Conservation (phyloP, 1,140 invertebrate species). For the Eulimnadia texana region DNA sequence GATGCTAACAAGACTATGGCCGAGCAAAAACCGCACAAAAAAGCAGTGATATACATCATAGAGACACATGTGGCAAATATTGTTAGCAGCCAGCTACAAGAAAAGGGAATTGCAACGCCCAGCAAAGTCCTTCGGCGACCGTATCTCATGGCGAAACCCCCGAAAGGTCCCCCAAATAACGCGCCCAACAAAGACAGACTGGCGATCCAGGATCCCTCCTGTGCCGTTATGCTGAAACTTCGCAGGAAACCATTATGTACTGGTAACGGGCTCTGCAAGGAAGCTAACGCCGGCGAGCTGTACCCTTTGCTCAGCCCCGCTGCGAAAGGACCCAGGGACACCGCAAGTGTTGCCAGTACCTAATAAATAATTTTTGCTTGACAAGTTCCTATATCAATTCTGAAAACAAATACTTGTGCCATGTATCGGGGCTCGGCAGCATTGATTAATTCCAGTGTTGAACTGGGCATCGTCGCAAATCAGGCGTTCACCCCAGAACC, state of each 20-base stretch:
- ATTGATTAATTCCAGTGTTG: conserved; percentile 13
- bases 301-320: conserved; percentile 68
- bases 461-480: conserved; percentile 12
- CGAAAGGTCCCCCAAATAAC: conserved; percentile 56
- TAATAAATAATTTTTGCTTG: conserved; percentile 28
- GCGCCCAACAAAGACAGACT: conserved; percentile 56
- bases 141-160: conserved; percentile 52
- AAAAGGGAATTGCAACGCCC: conserved; percentile 50
- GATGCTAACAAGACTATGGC: conserved; percentile 62
- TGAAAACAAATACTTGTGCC: conserved; percentile 6
- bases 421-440: conserved; percentile 15
- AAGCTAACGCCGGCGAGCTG: conserved; percentile 67
- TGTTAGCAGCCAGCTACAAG: conserved; percentile 56
- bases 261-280: conserved; percentile 37
- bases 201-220: conserved; percentile 68
- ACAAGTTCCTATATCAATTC: neutral
- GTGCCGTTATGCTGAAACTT: conserved; percentile 39
- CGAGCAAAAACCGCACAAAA: conserved; percentile 61
- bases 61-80: conserved; percentile 55
- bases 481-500: no score
- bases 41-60: conserved; percentile 58
- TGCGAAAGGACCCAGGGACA: conserved; percentile 62
- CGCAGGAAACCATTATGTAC: conserved; percentile 25
- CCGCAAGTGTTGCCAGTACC: conserved; percentile 60
- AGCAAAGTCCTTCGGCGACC: conserved; percentile 51